Evolutionary conservation across 2,113 vertebrate species (phyloP).

Genomic region (Amazona guildingii): DNA sequence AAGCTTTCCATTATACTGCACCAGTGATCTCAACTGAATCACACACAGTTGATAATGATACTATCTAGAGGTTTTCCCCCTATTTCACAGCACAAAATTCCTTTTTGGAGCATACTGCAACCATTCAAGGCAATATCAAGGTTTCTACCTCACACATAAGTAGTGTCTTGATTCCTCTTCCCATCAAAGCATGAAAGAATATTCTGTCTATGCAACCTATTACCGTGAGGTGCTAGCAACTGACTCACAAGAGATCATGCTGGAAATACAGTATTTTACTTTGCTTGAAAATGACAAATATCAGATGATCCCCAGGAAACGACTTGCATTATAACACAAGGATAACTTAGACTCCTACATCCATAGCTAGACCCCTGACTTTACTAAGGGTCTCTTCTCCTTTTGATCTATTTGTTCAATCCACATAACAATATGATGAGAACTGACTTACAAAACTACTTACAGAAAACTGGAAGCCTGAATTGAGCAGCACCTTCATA

Average conservation of each 20-base stretch:
- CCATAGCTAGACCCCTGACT: neutral
- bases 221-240: neutral
- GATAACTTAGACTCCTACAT: neutral
- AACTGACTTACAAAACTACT: neutral
- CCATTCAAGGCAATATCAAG: neutral
- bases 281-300: neutral
- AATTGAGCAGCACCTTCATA: neutral
- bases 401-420: neutral
- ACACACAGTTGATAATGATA: neutral
- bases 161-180: neutral
- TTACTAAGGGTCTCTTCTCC: neutral
- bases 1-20: neutral
- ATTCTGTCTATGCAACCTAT: neutral
- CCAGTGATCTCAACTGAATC: neutral
- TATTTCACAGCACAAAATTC: neutral
- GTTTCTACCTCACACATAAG: neutral
- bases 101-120: neutral
- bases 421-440: neutral
- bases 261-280: neutral
- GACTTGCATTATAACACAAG: neutral
- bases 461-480: neutral
- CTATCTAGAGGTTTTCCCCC: neutral
- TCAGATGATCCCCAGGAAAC: neutral
- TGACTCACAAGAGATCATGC: neutral
- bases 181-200: neutral